Conservation (phyloP, 2,797 vertebrate genomes). For the Sphenopsis melanotis region DNA sequence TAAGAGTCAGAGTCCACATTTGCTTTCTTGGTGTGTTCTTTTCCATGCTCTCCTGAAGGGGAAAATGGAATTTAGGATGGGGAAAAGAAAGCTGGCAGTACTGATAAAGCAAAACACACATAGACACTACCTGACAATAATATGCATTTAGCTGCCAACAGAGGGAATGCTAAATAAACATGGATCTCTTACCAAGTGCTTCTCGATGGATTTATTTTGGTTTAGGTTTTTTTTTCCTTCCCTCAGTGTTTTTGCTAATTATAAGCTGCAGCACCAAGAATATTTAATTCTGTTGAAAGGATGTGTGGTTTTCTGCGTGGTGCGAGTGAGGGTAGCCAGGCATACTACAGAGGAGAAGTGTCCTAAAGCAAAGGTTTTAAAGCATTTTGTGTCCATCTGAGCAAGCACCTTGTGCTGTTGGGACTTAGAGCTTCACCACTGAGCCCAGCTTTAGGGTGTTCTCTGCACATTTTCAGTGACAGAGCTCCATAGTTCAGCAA, state of each 20-base stretch:
- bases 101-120: constrained; percentile 3
- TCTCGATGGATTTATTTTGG: constrained; percentile 7
- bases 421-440: neutral
- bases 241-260: constrained; percentile 6
- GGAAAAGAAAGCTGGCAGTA: constrained; percentile 5
- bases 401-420: neutral
- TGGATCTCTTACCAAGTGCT: neutral
- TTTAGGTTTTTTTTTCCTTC: neutral
- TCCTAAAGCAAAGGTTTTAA: neutral
- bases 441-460: neutral
- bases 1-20: neutral
- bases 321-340: neutral
- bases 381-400: neutral
- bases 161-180: neutral
- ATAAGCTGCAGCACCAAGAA: neutral
- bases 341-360: neutral
- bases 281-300: constrained; percentile 8
- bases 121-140: neutral
- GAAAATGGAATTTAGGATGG: neutral
- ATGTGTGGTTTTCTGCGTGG: neutral
- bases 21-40: constrained; percentile 9
- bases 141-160: neutral
- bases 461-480: neutral
- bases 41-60: neutral
- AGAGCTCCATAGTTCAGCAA: neutral